Percentiles rank a stretch among this genome's conserved stretches.
Evolutionary conservation across 1,140 invertebrate genomes (phyloP).

Genomic region (Pachypsylla venusta): DNA sequence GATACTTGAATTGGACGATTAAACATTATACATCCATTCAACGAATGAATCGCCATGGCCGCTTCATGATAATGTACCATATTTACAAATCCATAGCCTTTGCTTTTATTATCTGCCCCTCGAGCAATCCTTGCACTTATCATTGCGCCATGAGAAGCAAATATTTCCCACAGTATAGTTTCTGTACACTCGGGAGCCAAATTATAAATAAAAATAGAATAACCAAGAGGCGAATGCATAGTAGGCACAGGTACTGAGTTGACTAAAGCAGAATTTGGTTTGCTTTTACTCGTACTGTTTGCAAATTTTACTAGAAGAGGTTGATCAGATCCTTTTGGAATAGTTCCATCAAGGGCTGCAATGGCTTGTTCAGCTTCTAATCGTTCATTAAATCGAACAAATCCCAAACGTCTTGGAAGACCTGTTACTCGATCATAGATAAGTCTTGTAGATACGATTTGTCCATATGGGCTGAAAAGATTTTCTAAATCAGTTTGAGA

Average conservation of each 20-base stretch:
- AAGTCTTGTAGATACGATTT: slow-evolving; percentile 75
- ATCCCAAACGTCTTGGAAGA: slow-evolving; percentile 97
- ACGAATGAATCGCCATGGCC: slow-evolving; percentile 88
- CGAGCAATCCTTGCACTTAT: slow-evolving; percentile 96
- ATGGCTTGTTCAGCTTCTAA: slow-evolving; percentile 95
- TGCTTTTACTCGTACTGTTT: slow-evolving; percentile 92
- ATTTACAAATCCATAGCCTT: slow-evolving; percentile 98
- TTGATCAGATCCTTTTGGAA: slow-evolving; percentile 88
- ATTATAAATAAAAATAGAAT: slow-evolving; percentile 90
- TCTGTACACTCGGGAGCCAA: slow-evolving; percentile 96
- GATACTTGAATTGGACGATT: slow-evolving; percentile 96
- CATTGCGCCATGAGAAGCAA: slow-evolving; percentile 97
- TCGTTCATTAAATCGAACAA: slow-evolving; percentile 96
- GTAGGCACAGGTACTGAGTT: not conserved
- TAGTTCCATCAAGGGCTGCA: slow-evolving; percentile 92
- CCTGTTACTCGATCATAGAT: slow-evolving; percentile 30
- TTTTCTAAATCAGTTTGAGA: slow-evolving; percentile 70
- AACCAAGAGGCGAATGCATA: not conserved
- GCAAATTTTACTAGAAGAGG: slow-evolving; percentile 99
- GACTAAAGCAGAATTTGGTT: slow-evolving; percentile 16
- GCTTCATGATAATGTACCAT: slow-evolving; percentile 99
- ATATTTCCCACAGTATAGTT: slow-evolving; percentile 95
- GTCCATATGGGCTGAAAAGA: slow-evolving; percentile 63
- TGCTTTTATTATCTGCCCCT: slow-evolving; percentile 96
- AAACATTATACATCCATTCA: slow-evolving; percentile 94